Evolutionary conservation across 2,888 invertebrate species (phyloP).

Genomic region (Nephrotoma flavescens): DNA sequence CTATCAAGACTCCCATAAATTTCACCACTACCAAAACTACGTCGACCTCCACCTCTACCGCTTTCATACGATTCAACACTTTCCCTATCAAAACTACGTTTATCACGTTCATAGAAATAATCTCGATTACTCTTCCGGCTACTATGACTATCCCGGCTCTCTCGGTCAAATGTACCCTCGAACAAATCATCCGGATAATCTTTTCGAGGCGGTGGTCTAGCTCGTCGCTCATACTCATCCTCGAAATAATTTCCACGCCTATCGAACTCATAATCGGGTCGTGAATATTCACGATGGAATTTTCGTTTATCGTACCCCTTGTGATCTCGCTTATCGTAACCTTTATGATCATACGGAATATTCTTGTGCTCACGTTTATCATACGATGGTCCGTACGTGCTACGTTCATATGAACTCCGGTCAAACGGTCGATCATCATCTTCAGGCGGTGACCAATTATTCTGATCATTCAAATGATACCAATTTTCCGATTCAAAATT

Average conservation of each 20-base stretch:
- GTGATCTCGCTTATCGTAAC: conserved; percentile 22
- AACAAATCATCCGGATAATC: conserved; percentile 29
- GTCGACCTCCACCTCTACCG: conserved; percentile 20
- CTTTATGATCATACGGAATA: conserved; percentile 13
- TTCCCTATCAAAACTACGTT: conserved; percentile 31
- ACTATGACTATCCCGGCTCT: conserved; percentile 9
- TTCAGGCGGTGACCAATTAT: conserved; percentile 31
- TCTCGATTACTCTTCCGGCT: conserved; percentile 21
- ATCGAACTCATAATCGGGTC: conserved; percentile 27
- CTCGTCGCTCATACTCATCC: conserved; percentile 12
- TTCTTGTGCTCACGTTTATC: conserved; percentile 27
- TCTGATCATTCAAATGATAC: conserved; percentile 26
- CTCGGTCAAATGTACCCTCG: conserved; percentile 19
- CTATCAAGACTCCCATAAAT: conserved; percentile 31
- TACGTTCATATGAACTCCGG: conserved; percentile 28
- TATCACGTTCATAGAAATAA: conserved; percentile 28
- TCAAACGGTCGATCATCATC: conserved; percentile 28
- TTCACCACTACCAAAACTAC: conserved; percentile 31
- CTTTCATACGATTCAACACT: conserved; percentile 32
- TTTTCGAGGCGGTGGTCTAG: conserved; percentile 14
- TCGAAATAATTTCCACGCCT: conserved; percentile 15
- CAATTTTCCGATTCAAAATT: conserved; percentile 30
- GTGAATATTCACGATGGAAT: conserved; percentile 29
- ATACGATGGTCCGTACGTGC: conserved; percentile 31
- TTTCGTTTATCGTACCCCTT: conserved; percentile 25